phyloP scores from a whole-genome alignment of 1,140 invertebrate species.

The Phenacoccus solenopsis region DNA sequence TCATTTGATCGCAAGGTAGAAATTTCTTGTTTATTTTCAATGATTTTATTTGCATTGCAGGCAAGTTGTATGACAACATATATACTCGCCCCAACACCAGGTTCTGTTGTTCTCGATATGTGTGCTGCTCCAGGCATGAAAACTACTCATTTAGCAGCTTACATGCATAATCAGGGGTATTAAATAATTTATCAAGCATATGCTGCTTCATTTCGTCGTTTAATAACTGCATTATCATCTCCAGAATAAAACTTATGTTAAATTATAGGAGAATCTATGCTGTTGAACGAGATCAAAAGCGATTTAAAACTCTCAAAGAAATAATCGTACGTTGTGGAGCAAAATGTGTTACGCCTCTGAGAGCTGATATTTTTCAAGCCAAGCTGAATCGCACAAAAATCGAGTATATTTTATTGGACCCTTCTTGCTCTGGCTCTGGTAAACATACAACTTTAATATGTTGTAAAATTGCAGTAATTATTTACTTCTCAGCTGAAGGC shows the following conservation, averaged over 20 bases:
- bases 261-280: slow-evolving; percentile 59
- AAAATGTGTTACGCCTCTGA: slow-evolving; percentile 48
- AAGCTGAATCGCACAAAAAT: slow-evolving; percentile 39
- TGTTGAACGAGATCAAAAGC: slow-evolving; percentile 55
- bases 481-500: too few species aligned
- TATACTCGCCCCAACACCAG: slow-evolving; percentile 53
- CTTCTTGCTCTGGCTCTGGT: slow-evolving; percentile 91
- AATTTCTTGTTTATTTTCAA: background rate
- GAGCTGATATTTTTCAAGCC: slow-evolving; percentile 48
- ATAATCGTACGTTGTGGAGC: slow-evolving; percentile 49
- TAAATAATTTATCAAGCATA: slow-evolving; percentile 7
- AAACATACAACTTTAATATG: slow-evolving; percentile 26
- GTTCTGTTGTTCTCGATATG: slow-evolving; percentile 67
- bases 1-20: too few species aligned
- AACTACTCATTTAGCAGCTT: slow-evolving; percentile 72
- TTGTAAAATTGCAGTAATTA: background rate
- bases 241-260: too few species aligned
- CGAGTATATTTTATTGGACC: slow-evolving; percentile 86
- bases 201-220: background rate
- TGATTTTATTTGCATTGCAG: slow-evolving; percentile 38
- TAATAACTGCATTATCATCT: too few species aligned
- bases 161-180: slow-evolving; percentile 63
- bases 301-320: slow-evolving; percentile 47
- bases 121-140: slow-evolving; percentile 97
- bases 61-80: slow-evolving; percentile 75